Evolutionary conservation across 2,113 vertebrate species (phyloP), one percentile per base, ranked within the genome.

Genomic region (Miniopterus natalensis): DNA sequence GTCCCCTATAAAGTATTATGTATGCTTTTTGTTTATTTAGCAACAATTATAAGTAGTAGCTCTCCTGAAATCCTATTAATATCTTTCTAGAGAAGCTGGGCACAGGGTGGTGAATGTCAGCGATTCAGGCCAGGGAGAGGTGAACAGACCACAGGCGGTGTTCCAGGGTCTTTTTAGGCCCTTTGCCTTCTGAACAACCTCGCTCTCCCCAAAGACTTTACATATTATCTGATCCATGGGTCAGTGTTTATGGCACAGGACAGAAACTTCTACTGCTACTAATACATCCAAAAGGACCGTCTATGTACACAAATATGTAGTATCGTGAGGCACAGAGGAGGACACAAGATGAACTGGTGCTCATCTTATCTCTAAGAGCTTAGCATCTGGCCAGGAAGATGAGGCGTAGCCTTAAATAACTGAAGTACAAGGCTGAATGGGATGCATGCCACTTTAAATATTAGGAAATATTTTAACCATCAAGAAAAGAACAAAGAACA

Each of bases 21-120:
- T 92, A 31, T 31, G 71, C 5, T 61, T 96, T 95, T 83, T 83
- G 68, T 79, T 95, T 95, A 47, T 61, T 91, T 88, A 81, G n/a
- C 79, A 96, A 59, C 13, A 83, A 0, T 77, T 86, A 51, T 73
- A 73, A 95, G 27, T 55, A 47, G 75, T n/a, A 75, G 59, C 47
- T 81, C 59, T 88, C 51, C 77, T 80, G 53, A 74, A 74, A 80
- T 61, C 53, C 57, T 53, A 1, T 10, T 4, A n/a, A 51, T 23
- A 45, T 88, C 66, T 80, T 80, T 57, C 78, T 88, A 85, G 93
- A 81, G 47, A 92, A 77, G 65, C 68, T 47, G 2, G 27, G 40
- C 12, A 15, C 47, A 40, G 47, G 74, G 65, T 47, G 77, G 68
- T 63, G n/a, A 83, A 20, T 51, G 47, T 61, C 45, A 53, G 66